Conservation (phyloP, 1,140 invertebrate species). For the Telenomus remus region DNA sequence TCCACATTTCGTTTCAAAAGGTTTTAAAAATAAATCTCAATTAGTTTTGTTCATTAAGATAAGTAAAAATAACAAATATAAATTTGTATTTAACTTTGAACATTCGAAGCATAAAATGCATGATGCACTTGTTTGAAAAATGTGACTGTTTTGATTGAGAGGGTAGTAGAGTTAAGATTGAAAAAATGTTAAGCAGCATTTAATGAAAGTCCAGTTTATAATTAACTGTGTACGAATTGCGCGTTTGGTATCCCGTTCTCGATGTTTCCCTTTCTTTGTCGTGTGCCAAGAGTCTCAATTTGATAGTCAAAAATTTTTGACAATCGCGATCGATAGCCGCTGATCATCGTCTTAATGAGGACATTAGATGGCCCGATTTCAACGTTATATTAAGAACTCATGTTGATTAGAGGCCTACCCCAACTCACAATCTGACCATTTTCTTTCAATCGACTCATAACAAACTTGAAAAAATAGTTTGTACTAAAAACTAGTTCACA, state of each 20-base stretch:
- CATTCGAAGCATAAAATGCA: no score
- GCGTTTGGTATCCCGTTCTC: conserved; percentile 5
- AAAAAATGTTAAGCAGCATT: no score
- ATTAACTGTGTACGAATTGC: conserved; percentile 17
- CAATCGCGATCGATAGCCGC: conserved; percentile 24
- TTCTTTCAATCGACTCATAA: neutral
- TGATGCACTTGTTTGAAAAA: no score
- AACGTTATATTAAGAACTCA: conserved; percentile 59
- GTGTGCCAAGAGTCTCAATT: conserved; percentile 24
- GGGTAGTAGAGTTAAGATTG: no score
- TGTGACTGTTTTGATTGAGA: no score
- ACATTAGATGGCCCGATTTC: conserved; percentile 56
- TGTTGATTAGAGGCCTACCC: neutral
- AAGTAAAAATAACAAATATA: no score
- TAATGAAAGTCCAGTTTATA: conserved; percentile 2
- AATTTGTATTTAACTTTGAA: no score
- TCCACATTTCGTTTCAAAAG: no score
- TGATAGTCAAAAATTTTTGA: conserved; percentile 27
- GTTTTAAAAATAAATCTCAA: no score
- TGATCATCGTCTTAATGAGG: conserved; percentile 38
- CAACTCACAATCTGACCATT: conserved; percentile 14
- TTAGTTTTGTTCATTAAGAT: no score
- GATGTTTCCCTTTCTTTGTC: neutral
- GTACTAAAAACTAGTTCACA: no score
- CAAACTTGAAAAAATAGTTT: no score